Evolutionary conservation across 2,113 vertebrate genomes (phyloP).

Genomic region (Numida meleagris): DNA sequence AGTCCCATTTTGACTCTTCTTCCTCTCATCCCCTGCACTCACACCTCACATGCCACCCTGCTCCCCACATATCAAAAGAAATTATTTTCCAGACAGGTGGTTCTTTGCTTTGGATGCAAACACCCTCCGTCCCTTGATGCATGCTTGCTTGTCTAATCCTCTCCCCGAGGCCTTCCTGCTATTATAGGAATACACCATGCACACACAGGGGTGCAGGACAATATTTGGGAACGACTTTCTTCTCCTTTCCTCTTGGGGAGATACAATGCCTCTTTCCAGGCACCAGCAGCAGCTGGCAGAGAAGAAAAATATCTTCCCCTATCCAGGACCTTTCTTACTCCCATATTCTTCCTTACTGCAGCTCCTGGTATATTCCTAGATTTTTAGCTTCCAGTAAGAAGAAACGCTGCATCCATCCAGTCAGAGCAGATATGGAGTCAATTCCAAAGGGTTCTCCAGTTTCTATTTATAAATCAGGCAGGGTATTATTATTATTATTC

Average conservation of each 20-base stretch:
- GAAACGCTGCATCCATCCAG: background rate
- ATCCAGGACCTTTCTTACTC: background rate
- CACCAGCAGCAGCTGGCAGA: background rate
- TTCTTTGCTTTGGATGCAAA: background rate
- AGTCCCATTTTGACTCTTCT: background rate
- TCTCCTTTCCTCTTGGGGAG: background rate
- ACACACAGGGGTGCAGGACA: fast-evolving
- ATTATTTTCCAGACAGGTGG: fast-evolving
- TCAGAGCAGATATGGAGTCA: fast-evolving
- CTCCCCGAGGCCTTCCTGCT: background rate
- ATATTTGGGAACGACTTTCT: background rate
- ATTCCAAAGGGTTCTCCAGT: background rate
- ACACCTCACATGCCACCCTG: background rate
- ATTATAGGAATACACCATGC: fast-evolving
- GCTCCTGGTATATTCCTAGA: background rate
- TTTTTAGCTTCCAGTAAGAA: background rate
- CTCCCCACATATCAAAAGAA: background rate
- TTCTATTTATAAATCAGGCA: slow-evolving; percentile 32
- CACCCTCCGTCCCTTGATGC: background rate
- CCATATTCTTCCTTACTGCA: background rate
- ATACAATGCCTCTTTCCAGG: background rate
- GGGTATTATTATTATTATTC: background rate
- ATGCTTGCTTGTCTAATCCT: background rate
- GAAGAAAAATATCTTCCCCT: background rate
- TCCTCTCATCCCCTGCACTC: too few species aligned